These are phyloP conservation scores for Mesoligia furuncula DNA, from an alignment of 2,888 invertebrate species.

Conservation along the genomic window DNA sequence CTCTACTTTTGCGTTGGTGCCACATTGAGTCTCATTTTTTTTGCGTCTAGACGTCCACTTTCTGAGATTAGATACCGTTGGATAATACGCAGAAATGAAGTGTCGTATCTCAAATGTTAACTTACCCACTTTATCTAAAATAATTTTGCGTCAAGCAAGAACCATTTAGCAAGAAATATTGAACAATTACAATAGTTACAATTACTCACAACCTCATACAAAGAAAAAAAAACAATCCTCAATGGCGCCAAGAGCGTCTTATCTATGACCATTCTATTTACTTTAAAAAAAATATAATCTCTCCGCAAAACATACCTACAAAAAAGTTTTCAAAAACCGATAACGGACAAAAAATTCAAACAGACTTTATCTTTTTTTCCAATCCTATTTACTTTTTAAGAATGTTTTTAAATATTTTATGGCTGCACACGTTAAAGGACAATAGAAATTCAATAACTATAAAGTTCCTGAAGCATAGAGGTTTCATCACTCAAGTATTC, in stretches of 20 bases:
- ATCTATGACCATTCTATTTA: slow-evolving; percentile 36
- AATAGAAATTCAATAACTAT: slow-evolving; percentile 58
- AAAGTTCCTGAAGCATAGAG: slow-evolving; percentile 55
- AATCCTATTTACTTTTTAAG: slow-evolving; percentile 36
- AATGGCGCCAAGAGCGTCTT: slow-evolving; percentile 54
- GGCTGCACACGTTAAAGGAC: slow-evolving; percentile 37
- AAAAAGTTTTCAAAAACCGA: slow-evolving; percentile 45
- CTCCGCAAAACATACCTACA: slow-evolving; percentile 59
- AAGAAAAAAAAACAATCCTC: slow-evolving; percentile 30
- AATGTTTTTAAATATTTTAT: slow-evolving; percentile 57
- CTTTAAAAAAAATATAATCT: slow-evolving; percentile 46
- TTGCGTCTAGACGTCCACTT: slow-evolving; percentile 39
- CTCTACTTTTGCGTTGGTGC: neutral
- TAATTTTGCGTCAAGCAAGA: slow-evolving; percentile 13
- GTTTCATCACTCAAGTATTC: slow-evolving; percentile 39
- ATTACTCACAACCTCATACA: slow-evolving; percentile 6
- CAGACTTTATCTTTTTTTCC: slow-evolving; percentile 4
- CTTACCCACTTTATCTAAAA: neutral
- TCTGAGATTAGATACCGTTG: slow-evolving; percentile 12
- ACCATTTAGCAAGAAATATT: slow-evolving; percentile 1
- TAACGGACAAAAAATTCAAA: slow-evolving; percentile 34
- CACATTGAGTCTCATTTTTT: slow-evolving; percentile 11
- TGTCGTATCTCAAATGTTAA: neutral
- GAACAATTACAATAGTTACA: slow-evolving; percentile 17
- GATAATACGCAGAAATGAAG: slow-evolving; percentile 13